Conservation (phyloP, 2,113 vertebrate species). For the Columba livia region DNA sequence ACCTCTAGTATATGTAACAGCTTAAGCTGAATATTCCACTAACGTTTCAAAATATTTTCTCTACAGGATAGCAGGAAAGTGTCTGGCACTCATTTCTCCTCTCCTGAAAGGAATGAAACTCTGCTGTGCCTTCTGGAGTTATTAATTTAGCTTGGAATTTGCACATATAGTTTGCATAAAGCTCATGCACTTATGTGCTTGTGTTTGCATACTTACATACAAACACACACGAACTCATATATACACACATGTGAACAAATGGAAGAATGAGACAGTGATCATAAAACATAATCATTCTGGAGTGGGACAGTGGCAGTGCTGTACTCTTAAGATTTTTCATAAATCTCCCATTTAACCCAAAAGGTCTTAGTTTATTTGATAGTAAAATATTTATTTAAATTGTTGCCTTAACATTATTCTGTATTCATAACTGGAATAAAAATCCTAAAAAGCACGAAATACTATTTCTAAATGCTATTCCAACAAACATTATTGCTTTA, state of each 20-base stretch:
- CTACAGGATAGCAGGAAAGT: neutral
- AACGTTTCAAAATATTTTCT: neutral
- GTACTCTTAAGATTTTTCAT: neutral
- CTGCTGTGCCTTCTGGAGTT: neutral
- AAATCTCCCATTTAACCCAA: neutral
- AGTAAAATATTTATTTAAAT: neutral
- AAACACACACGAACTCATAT: neutral
- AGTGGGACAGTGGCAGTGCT: neutral
- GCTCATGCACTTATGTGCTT: neutral
- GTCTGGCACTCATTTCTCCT: neutral
- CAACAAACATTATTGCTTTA: neutral
- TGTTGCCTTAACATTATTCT: neutral
- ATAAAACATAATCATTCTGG: neutral
- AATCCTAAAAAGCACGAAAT: neutral
- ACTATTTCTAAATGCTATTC: neutral
- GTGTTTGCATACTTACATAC: neutral
- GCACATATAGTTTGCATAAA: neutral
- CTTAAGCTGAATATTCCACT: neutral
- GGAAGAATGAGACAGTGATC: neutral
- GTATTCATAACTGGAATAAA: neutral
- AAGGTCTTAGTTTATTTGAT: neutral
- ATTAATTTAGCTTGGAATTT: neutral
- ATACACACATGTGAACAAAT: neutral
- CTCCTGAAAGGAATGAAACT: neutral
- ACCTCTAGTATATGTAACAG: neutral